phyloP scores from a whole-genome alignment of 2,113 vertebrate genomes.

The Cryptomyrus ogoouensis region DNA sequence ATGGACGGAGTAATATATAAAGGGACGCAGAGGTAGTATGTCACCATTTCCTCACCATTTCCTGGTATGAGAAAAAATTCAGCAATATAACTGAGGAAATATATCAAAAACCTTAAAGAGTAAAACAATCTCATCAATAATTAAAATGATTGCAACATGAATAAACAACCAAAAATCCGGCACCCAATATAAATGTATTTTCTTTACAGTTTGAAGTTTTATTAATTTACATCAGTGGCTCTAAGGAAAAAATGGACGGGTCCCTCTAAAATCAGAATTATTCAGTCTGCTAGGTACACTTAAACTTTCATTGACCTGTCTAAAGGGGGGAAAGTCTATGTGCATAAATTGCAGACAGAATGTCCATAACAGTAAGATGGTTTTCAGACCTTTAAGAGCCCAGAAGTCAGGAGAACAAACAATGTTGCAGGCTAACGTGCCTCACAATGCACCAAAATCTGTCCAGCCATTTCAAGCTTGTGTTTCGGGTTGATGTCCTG shows the following conservation, averaged over 20 bases:
- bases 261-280: not conserved
- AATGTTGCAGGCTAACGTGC: not conserved
- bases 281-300: not conserved
- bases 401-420: not conserved
- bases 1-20: not conserved
- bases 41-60: not conserved
- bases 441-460: not conserved
- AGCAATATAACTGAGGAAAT: not conserved
- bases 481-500: not conserved
- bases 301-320: not conserved
- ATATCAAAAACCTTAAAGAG: not conserved
- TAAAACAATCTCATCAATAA: not conserved
- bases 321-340: not conserved
- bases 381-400: not conserved
- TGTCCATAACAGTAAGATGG: not conserved
- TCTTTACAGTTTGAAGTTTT: not conserved
- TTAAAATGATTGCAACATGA: not conserved
- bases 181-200: not conserved
- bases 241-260: not conserved
- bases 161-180: not conserved
- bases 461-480: not conserved
- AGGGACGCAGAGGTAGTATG: not conserved
- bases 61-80: not conserved
- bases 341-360: not conserved
- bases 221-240: not conserved